Evolutionary conservation across 2,797 vertebrate species (phyloP).

Genomic region (Mergus octosetaceus): DNA sequence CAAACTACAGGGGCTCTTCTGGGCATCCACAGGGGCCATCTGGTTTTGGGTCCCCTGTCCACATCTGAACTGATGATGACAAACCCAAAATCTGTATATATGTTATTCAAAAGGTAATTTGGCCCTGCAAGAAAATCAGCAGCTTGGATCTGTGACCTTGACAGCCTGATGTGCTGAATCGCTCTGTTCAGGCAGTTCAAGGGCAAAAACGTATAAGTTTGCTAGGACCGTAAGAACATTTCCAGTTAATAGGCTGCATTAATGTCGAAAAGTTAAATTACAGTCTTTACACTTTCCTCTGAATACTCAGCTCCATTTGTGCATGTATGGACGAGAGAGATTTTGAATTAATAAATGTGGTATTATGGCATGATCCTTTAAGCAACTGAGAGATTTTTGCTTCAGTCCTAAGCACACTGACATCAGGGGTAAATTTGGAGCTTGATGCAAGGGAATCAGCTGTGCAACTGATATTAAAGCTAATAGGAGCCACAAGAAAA

Average conservation of each 20-base stretch:
- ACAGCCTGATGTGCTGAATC: background rate
- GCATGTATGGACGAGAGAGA: background rate
- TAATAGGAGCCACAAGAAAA: conserved; percentile 37
- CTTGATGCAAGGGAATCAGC: conserved; percentile 24
- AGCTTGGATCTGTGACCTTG: background rate
- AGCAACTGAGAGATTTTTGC: conserved; percentile 25
- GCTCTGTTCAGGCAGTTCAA: background rate
- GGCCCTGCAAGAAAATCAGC: background rate
- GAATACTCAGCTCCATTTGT: background rate
- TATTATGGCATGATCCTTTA: conserved; percentile 47
- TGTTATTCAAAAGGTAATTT: background rate
- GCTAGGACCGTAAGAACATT: background rate
- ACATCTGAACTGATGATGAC: background rate
- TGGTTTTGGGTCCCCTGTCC: background rate
- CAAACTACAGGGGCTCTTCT: background rate
- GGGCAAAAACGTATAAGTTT: background rate
- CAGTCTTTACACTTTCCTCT: background rate
- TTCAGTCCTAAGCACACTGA: conserved; percentile 17
- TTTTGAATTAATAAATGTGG: conserved; percentile 40
- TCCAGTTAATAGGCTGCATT: background rate
- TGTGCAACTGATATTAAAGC: conserved; percentile 10
- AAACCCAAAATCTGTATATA: background rate
- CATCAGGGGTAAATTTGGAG: conserved; percentile 16
- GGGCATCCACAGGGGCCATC: background rate
- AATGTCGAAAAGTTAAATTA: conserved; percentile 12